Conservation (phyloP, 2,113 vertebrate genomes). For the Eudorcas thomsonii region DNA sequence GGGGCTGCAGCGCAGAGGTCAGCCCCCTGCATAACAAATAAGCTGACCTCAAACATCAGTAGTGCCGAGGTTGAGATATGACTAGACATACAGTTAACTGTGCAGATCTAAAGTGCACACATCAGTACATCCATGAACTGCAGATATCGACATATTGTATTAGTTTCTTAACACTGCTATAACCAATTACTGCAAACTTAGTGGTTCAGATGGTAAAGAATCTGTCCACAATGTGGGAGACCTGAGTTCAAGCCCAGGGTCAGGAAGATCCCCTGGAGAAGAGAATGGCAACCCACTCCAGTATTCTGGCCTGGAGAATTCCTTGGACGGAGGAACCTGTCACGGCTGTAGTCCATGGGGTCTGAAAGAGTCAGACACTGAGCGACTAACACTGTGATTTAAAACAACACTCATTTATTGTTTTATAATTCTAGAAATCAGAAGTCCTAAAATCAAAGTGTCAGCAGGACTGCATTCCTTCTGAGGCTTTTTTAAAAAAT, state of each 20-base stretch:
- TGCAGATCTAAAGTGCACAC: background rate
- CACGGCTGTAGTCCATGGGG: background rate
- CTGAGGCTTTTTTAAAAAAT: background rate
- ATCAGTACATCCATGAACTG: accelerated
- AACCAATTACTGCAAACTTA: background rate
- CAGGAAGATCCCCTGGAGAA: background rate
- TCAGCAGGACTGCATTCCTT: background rate
- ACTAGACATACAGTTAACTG: accelerated
- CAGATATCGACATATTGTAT: accelerated
- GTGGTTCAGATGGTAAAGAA: background rate
- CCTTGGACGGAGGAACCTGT: background rate
- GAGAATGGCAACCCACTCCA: background rate
- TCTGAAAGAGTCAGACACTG: background rate
- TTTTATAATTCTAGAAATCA: background rate
- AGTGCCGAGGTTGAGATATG: background rate
- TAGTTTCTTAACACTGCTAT: accelerated
- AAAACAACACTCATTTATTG: background rate
- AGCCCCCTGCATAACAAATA: accelerated
- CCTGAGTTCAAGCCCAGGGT: background rate
- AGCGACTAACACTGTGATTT: background rate
- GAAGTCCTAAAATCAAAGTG: background rate
- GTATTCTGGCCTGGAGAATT: background rate
- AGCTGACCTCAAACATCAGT: accelerated
- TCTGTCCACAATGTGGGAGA: background rate
- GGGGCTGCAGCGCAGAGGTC: background rate